phyloP scores from a whole-genome alignment of 2,888 invertebrate genomes.

The Sinelater perroti region DNA sequence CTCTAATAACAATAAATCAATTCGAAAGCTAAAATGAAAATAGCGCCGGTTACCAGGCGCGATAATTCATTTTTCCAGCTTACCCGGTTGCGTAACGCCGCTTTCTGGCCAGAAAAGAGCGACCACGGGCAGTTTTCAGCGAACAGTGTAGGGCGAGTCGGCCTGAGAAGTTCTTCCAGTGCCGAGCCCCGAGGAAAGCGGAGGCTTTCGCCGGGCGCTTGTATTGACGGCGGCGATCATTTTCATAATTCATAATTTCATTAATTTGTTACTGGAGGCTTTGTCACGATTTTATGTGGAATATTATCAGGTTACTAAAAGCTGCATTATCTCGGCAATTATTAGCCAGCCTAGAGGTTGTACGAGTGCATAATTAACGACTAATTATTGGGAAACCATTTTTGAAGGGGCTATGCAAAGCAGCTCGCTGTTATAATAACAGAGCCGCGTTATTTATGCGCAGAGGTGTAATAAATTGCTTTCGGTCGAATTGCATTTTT shows the following conservation, averaged over 20 bases:
- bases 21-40: no score
- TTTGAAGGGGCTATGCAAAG: slow-evolving; percentile 33
- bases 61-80: no score
- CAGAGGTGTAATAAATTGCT: slow-evolving; percentile 17
- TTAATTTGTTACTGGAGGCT: slow-evolving; percentile 64
- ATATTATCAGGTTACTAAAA: slow-evolving; percentile 61
- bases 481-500: slow-evolving; percentile 8
- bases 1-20: no score
- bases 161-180: slow-evolving; percentile 20
- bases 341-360: slow-evolving; percentile 59
- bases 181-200: background rate
- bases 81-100: no score
- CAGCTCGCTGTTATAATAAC: slow-evolving; percentile 20
- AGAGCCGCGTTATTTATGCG: slow-evolving; percentile 26
- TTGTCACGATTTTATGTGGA: slow-evolving; percentile 64
- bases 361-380: slow-evolving; percentile 61
- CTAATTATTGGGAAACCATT: slow-evolving; percentile 53
- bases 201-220: slow-evolving; percentile 48
- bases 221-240: slow-evolving; percentile 60
- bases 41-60: no score
- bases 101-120: no score
- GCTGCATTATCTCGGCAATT: slow-evolving; percentile 59
- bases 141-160: slow-evolving; percentile 36
- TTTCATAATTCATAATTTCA: slow-evolving; percentile 65
- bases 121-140: slow-evolving; percentile 27